Conservation (phyloP, 2,888 invertebrate species). For the Hoplodrina blanda region DNA sequence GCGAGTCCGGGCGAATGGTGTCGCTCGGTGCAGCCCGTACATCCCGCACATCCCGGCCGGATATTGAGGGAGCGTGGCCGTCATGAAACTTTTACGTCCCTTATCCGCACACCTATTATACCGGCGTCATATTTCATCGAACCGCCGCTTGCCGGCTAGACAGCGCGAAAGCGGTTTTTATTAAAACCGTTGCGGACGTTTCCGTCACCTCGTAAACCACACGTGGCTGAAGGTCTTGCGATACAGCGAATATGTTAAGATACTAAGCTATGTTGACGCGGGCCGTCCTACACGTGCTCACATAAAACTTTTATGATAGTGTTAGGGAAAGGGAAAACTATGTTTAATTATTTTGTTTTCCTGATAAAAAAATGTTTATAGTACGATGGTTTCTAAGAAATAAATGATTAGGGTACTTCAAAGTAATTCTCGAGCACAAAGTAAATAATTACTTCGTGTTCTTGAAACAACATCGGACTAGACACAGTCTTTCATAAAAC, state of each 20-base stretch:
- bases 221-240: constrained; percentile 56
- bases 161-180: constrained; percentile 65
- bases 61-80: constrained; percentile 68
- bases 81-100: constrained; percentile 78
- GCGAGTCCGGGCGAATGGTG: constrained; percentile 55
- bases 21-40: constrained; percentile 41
- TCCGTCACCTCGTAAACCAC: constrained; percentile 70
- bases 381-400: not conserved
- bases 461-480: too few relatives aligned
- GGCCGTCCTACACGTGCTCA: constrained; percentile 8
- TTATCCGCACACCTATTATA: constrained; percentile 71
- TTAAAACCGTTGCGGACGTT: constrained; percentile 67
- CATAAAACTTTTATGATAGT: constrained; percentile 38
- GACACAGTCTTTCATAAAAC: too few relatives aligned
- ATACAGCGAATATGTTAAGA: constrained; percentile 50
- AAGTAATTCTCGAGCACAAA: not conserved
- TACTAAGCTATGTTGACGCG: constrained; percentile 26
- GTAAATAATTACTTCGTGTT: not conserved
- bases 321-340: constrained; percentile 5
- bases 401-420: not conserved
- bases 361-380: constrained; percentile 3
- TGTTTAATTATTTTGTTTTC: constrained; percentile 3
- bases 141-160: constrained; percentile 58
- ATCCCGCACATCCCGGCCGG: constrained; percentile 63
- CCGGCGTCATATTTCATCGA: constrained; percentile 71